A percentile compares a stretch with the other conserved stretches of the same genome.
Evolutionary conservation across 2,797 vertebrate species (phyloP).

Genomic region (Limnodromus scolopaceus): DNA sequence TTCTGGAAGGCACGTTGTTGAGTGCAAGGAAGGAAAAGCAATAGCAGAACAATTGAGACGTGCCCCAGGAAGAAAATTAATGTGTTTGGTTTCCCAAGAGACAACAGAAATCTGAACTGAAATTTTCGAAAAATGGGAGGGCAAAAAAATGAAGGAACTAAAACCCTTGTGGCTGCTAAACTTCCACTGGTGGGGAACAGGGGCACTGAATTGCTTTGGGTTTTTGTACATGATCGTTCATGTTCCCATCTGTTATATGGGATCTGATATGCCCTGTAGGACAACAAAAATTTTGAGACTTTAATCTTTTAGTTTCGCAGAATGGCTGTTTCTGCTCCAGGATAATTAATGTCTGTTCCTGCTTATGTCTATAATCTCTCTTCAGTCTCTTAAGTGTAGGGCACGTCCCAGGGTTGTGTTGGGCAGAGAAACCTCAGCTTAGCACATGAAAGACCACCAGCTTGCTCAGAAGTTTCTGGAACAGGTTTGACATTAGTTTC

Average conservation of each 20-base stretch:
- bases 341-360: rapidly evolving
- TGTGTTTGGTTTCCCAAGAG: not conserved
- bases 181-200: not conserved
- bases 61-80: not conserved
- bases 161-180: not conserved
- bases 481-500: not conserved
- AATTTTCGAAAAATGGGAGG: not conserved
- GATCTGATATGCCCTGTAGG: not conserved
- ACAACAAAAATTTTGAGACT: not conserved
- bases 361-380: not conserved
- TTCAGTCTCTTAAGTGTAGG: not conserved
- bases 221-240: rapidly evolving
- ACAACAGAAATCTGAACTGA: not conserved
- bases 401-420: rapidly evolving
- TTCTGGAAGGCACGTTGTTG: not conserved
- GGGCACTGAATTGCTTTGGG: not conserved
- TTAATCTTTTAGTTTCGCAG: not conserved
- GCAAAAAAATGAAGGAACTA: not conserved
- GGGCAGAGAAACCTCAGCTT: not conserved
- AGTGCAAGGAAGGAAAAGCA: not conserved
- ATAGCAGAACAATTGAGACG: not conserved
- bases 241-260: not conserved
- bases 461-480: not conserved
- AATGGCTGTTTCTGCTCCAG: rapidly evolving
- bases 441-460: rapidly evolving